Percentiles rank a stretch among this genome's conserved stretches.
Evolutionary conservation across 1,140 invertebrate genomes (phyloP).

Genomic region (Calliphora vicina): DNA sequence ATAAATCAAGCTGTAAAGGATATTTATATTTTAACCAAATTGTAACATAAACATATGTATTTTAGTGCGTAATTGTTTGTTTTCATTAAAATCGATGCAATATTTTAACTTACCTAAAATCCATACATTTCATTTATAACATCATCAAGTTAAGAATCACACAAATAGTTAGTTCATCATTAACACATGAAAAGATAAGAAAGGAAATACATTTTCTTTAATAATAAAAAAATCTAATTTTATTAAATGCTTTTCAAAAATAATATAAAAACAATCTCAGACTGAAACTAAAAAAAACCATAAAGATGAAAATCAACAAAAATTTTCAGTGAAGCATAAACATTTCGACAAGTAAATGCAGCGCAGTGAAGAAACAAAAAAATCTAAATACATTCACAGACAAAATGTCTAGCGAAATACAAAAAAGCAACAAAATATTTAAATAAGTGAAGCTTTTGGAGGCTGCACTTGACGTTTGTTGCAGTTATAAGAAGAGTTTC

Average conservation of each 20-base stretch:
- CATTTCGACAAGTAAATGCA: not conserved
- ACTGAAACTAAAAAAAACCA: not conserved
- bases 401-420: conserved; percentile 19
- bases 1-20: no score
- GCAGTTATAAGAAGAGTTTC: not conserved
- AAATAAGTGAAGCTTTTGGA: not conserved
- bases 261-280: not conserved
- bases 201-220: not conserved
- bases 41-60: no score
- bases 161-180: no score
- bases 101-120: no score
- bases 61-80: no score
- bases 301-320: conserved; percentile 12
- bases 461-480: conserved; percentile 25
- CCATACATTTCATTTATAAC: no score
- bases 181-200: not conserved
- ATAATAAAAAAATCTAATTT: not conserved
- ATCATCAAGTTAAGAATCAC: no score
- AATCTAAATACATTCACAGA: not conserved
- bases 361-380: not conserved
- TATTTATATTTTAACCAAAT: no score
- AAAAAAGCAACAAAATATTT: not conserved
- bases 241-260: not conserved
- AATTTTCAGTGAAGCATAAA: conserved; percentile 21
- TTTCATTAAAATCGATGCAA: no score